Evolutionary conservation across 2,888 invertebrate genomes (phyloP).

Genomic region (Cephus sareptanus): DNA sequence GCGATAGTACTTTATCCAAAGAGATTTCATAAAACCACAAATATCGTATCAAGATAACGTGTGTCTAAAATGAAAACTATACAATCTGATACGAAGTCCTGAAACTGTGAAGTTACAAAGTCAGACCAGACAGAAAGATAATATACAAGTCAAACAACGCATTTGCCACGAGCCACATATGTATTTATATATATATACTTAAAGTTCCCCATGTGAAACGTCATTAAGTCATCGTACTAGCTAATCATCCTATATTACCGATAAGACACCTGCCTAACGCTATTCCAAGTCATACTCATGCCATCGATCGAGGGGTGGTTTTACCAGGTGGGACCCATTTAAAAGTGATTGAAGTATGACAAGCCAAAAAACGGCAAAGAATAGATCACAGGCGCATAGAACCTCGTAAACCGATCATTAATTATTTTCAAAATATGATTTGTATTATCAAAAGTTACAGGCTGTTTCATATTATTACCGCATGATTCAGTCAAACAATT

Average conservation of each 20-base stretch:
- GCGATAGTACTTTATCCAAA: not conserved
- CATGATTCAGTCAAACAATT: not conserved
- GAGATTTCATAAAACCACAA: not conserved
- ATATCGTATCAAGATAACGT: not conserved
- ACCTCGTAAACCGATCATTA: not conserved
- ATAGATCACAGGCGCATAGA: not conserved
- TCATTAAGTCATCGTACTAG: not conserved
- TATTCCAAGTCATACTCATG: not conserved
- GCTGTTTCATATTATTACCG: not conserved
- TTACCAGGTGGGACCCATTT: not conserved
- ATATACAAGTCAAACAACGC: no score
- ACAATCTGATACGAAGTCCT: not conserved
- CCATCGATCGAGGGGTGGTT: not conserved
- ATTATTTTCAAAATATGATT: not conserved
- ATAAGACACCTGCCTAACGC: not conserved
- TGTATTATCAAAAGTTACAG: not conserved
- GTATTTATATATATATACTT: not conserved
- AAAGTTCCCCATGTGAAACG: not conserved
- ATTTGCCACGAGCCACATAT: no score
- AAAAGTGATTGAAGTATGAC: not conserved
- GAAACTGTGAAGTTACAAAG: not conserved
- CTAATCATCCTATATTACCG: not conserved
- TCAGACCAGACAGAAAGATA: not conserved
- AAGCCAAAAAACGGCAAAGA: not conserved
- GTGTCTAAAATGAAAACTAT: not conserved